Conservation (phyloP, 2,888 invertebrate species). For the Amorpha juglandis region DNA sequence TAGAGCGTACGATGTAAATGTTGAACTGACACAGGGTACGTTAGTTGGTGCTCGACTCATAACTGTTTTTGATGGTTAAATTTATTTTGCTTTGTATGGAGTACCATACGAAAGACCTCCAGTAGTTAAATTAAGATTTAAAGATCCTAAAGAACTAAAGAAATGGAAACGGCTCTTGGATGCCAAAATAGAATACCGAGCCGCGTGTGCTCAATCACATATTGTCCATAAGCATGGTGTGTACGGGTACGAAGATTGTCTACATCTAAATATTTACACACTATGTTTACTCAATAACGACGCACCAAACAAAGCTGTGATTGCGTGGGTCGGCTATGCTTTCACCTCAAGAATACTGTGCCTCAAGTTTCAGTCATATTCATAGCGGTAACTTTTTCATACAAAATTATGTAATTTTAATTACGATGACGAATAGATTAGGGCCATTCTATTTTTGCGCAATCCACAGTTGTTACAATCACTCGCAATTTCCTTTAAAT, state of each 20-base stretch:
- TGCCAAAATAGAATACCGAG: conserved; percentile 76
- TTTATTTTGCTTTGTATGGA: conserved; percentile 70
- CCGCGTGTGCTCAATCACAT: conserved; percentile 86
- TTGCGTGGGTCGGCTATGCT: conserved; percentile 76
- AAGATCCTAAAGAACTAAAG: conserved; percentile 59
- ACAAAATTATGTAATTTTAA: conserved; percentile 66
- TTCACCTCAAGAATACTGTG: too few relatives aligned
- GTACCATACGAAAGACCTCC: conserved; percentile 74
- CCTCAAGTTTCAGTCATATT: conserved; percentile 74
- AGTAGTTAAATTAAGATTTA: conserved; percentile 63
- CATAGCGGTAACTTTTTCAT: conserved; percentile 75
- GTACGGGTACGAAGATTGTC: conserved; percentile 85
- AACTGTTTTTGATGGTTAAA: conserved; percentile 59
- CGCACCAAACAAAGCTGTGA: conserved; percentile 53
- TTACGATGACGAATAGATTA: conserved; percentile 69
- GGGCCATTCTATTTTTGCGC: conserved; percentile 73
- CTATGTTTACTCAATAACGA: conserved; percentile 67
- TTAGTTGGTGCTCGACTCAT: conserved; percentile 55
- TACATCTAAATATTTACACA: conserved; percentile 88
- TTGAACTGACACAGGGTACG: conserved; percentile 62
- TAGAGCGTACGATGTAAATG: conserved; percentile 49
- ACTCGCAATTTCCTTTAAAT: conserved; percentile 63
- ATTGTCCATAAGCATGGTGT: conserved; percentile 63
- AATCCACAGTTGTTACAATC: conserved; percentile 62
- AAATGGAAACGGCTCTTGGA: conserved; percentile 83